Percentiles rank a stretch among this genome's conserved stretches.
Conservation (phyloP, 2,888 invertebrate genomes). For the Zeuzera pyrina region DNA sequence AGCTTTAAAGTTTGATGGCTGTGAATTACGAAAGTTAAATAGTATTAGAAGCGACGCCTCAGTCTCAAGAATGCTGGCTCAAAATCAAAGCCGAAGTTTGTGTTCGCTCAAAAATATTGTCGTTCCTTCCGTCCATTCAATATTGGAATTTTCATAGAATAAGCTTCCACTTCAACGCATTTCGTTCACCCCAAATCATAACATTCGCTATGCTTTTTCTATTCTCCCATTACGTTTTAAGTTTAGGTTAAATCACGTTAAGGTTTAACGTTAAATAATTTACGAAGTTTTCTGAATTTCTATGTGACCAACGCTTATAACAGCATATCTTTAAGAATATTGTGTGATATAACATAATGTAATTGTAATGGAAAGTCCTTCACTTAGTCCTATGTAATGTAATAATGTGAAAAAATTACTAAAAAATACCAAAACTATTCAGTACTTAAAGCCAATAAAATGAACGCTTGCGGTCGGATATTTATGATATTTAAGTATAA, state of each 20-base stretch:
- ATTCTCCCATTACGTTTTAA: slow-evolving; percentile 16
- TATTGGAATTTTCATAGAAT: slow-evolving; percentile 53
- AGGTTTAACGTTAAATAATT: slow-evolving; percentile 13
- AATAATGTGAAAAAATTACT: slow-evolving; percentile 5
- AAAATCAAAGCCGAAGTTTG: slow-evolving; percentile 25
- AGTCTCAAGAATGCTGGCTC: slow-evolving; percentile 19
- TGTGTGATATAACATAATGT: slow-evolving; percentile 70
- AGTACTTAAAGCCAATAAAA: slow-evolving; percentile 63
- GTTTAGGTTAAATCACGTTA: slow-evolving; percentile 23
- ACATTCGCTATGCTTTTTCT: slow-evolving; percentile 7
- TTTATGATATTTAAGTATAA: slow-evolving; percentile 31
- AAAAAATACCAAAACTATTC: slow-evolving; percentile 27
- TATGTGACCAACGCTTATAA: slow-evolving; percentile 66
- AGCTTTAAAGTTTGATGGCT: slow-evolving; percentile 37
- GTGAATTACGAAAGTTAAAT: slow-evolving; percentile 25
- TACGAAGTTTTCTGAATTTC: slow-evolving; percentile 40
- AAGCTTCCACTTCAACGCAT: slow-evolving; percentile 44
- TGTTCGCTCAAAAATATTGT: slow-evolving; percentile 49
- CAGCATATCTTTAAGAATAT: slow-evolving; percentile 70
- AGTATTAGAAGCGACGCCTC: slow-evolving; percentile 33
- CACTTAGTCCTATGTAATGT: slow-evolving; percentile 36
- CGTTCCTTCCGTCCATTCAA: slow-evolving; percentile 64
- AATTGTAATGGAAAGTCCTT: slow-evolving; percentile 53
- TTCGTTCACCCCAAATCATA: slow-evolving; percentile 20
- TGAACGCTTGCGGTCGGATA: slow-evolving; percentile 40